Base-by-base conservation (phyloP, 1,140 invertebrate genomes). In the Metopolophium dirhodum region DNA sequence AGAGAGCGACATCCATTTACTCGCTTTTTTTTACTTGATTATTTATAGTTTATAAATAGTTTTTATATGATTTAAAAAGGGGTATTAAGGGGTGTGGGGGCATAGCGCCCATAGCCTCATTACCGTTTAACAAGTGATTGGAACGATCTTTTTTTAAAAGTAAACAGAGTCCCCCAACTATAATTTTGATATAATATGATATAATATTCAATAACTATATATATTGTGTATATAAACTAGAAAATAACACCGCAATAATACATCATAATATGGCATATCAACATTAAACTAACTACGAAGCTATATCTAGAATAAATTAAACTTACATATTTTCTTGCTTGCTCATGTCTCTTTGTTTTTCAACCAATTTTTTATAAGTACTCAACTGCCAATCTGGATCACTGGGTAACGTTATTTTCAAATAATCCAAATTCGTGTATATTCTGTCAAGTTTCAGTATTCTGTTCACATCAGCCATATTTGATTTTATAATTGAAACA, bases 371-470 rank as follows among this genome's bases (percentile, higher is more conserved):
- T 85, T 93, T 93, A 30, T 93, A 93, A 18, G 91, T 93, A 30
- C 91, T 93, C 49, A 93, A 23, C 82, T 93, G 91, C 91, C 91
- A 93, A 9, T 93, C 91, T n/a, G 91, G 77, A 86, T 93, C 91
- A 2, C 91, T 93, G 35, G 91, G 91, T n/a, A 93, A 85, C n/a
- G 82, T 93, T 54, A 93, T 93, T n/a, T 93, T 93, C 82, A 93
- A 57, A 85, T 57, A 85, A 57, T 93, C 91, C 37, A 93, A 93
- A 54, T 93, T 51, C 7, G 82, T 18, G 37, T 93, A 93, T 18
- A 54, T 3, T 30, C 91, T 86, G n/a, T 86, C 91, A 6, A 54
- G 82, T 30, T 93, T 93, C 2, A 85, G 11, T n/a, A 22, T 54
- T 86, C 26, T 93, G 18, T 85, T 85, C 18, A 45, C 68, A 37